Base-by-base conservation (phyloP, 2,888 invertebrate genomes). In the Conus canariensis region DNA sequence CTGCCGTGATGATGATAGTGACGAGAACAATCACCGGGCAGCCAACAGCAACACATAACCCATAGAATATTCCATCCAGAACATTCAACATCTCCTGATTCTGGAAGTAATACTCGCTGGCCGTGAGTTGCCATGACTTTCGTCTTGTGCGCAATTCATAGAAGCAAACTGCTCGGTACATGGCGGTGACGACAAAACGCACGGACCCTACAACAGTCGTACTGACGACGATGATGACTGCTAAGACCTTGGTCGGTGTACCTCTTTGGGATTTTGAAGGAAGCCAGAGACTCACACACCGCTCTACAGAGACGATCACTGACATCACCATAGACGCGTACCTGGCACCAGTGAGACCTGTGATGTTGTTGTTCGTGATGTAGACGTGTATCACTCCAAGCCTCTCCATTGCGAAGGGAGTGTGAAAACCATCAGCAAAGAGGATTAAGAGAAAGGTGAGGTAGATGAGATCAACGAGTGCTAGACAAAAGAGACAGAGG, bases 201-300 rank as follows among this genome's bases (percentile, higher is more conserved):
- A 85, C 9, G 56, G 45, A 45, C 10, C 16, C 56, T 9, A 82
- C n/a, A 16, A 85, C 8, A 22, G 64, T n/a, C 14, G 25, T 45
- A 12, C 64, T 25, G 56, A 67, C 22, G 10, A 58, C 19, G 56
- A 82, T 6, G 7, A 56, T 3, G 22, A 58, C 7, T 6, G 58
- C 22, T 4, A 83, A 19, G 8, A 45, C 64, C 64, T 59, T 70
- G n/a, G 89, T 56, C 7, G 22, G 45, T 9, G 85, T 45, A 12
- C 82, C 19, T 67, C 56, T 58, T 22, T 67, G 89, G 9, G 85
- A 30, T 25, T 56, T 30, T 16, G 82, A 60, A 2, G 89, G 89
- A 30, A 89, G 30, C 70, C 82, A 22, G 19, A 89, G 58, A 56
- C 89, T 82, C 7, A 89, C 22, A 70, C 89, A 89, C 45, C 89